A percentile compares a stretch with the other conserved stretches of the same genome.
Conservation (phyloP, 2,888 invertebrate genomes). For the Diadromus collaris region DNA sequence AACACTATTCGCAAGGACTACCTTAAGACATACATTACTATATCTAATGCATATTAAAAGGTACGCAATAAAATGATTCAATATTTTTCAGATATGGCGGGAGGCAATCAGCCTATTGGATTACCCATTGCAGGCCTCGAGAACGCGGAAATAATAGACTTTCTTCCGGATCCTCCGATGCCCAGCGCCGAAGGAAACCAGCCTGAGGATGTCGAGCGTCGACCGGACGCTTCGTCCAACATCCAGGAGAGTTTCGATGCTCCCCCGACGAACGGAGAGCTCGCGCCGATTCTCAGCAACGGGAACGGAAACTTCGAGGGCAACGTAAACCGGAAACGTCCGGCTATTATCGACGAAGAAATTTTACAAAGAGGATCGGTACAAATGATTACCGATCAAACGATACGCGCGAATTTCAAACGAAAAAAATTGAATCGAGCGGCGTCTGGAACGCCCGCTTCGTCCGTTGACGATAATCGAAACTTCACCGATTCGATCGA, state of each 20-base stretch:
- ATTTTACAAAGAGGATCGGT: conserved; percentile 58
- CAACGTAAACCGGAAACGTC: conserved; percentile 39
- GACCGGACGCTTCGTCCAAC: neutral
- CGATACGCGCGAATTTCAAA: neutral
- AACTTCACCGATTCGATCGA: neutral
- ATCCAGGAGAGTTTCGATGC: neutral
- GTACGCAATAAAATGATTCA: neutral
- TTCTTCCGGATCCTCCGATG: neutral
- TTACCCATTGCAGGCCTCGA: neutral
- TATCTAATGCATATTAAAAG: no score
- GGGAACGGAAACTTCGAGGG: neutral
- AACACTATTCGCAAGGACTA: no score
- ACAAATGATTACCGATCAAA: no score
- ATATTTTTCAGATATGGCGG: conserved; percentile 33
- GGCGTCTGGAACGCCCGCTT: neutral
- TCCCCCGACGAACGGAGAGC: neutral
- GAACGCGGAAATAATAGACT: neutral
- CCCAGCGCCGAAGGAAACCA: neutral
- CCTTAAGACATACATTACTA: no score
- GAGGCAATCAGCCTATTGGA: conserved; percentile 37
- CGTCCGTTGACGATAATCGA: conserved; percentile 8
- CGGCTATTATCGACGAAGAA: conserved; percentile 59
- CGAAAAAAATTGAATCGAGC: conserved; percentile 13
- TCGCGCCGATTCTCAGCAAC: neutral
- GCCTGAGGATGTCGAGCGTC: neutral